phyloP scores from a whole-genome alignment of 2,797 vertebrate genomes.

The Hipposideros larvatus region DNA sequence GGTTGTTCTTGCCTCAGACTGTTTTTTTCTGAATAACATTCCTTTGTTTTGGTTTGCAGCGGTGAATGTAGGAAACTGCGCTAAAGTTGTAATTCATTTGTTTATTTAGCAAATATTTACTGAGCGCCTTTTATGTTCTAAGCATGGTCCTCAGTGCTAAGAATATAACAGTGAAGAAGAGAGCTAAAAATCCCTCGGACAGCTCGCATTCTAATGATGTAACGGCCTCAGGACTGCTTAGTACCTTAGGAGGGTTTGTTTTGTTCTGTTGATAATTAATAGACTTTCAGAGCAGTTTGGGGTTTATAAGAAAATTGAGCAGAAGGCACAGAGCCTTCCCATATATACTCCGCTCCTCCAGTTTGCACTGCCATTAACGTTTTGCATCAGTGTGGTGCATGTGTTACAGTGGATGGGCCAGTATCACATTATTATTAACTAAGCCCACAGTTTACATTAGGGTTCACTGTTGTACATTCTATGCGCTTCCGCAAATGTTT shows the following conservation, averaged over 20 bases:
- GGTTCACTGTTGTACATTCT: background rate
- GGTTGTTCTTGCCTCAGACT: background rate
- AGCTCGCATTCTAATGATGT: background rate
- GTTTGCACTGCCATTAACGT: background rate
- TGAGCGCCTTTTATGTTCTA: background rate
- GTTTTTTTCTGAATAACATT: background rate
- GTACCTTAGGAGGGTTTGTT: slow-evolving; percentile 12
- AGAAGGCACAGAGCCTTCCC: slow-evolving; percentile 6
- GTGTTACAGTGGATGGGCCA: background rate
- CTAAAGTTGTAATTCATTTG: background rate
- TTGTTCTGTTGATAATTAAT: slow-evolving; percentile 54
- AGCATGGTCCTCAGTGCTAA: background rate
- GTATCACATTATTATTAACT: background rate
- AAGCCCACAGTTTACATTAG: background rate
- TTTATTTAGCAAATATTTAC: slow-evolving; percentile 45
- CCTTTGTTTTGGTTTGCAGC: background rate
- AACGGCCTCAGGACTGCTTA: background rate
- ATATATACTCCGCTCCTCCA: background rate
- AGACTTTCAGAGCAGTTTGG: background rate
- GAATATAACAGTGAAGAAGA: background rate
- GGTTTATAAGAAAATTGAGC: slow-evolving; percentile 37
- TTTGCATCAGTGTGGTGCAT: background rate
- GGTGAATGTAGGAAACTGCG: background rate
- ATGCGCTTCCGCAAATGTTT: background rate
- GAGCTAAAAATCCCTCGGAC: background rate